These are phyloP conservation scores for Chunga burmeisteri DNA, from an alignment of 2,113 vertebrate species.

Conservation along the genomic window DNA sequence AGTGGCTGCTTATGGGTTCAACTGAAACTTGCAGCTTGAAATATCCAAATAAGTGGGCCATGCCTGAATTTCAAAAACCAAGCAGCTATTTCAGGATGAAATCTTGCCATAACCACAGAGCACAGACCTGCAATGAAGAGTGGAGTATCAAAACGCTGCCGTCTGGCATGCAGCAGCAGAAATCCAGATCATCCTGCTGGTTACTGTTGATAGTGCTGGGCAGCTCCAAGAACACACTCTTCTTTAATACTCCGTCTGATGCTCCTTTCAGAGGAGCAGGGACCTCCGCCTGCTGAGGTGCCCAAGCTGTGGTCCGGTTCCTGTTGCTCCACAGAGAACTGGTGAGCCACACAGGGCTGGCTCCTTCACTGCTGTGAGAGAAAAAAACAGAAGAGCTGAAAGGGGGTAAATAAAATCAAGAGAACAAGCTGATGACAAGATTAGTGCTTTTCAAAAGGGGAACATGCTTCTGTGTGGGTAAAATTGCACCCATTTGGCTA, in stretches of 20 bases:
- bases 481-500: not conserved
- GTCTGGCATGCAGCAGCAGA: not conserved
- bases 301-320: not conserved
- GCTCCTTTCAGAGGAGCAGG: conserved; percentile 30
- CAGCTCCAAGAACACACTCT: not conserved
- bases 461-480: not conserved
- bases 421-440: not conserved
- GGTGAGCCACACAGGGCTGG: not conserved
- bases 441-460: not conserved
- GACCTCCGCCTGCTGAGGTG: not conserved
- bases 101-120: conserved; percentile 32
- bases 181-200: not conserved
- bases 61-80: not conserved
- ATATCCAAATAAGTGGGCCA: not conserved
- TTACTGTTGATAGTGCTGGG: not conserved
- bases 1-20: not conserved
- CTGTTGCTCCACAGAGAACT: not conserved
- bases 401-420: not conserved
- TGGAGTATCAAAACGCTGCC: not conserved
- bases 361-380: not conserved
- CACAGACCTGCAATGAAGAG: conserved; percentile 26
- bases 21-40: conserved; percentile 10
- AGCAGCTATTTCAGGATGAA: conserved; percentile 34
- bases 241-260: conserved; percentile 1
- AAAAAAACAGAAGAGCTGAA: not conserved